Conservation (phyloP, 1,140 invertebrate species). For the Leguminivora glycinivorella region DNA sequence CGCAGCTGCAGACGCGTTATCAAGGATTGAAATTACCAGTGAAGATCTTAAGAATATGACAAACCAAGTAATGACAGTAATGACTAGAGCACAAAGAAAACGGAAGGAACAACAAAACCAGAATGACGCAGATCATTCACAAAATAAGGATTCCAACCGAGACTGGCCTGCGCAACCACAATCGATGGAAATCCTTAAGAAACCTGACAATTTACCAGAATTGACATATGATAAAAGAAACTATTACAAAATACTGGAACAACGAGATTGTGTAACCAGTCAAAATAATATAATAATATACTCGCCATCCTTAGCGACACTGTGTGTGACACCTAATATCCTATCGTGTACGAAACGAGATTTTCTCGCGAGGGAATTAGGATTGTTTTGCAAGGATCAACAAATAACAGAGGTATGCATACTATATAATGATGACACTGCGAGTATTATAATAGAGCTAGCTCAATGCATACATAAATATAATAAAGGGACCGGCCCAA, state of each 20-base stretch:
- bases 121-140: not conserved
- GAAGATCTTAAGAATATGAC: conserved; percentile 38
- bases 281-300: conserved; percentile 1
- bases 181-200: not conserved
- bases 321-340: not conserved
- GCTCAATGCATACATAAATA: conserved; percentile 22
- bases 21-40: conserved; percentile 12
- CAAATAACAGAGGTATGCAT: not conserved
- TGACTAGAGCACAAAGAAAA: not conserved
- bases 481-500: not conserved
- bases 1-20: conserved; percentile 39
- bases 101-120: not conserved
- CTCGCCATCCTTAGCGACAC: not conserved
- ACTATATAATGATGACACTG: not conserved
- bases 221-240: not conserved
- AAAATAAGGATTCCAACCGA: not conserved
- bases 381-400: not conserved
- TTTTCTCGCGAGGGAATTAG: not conserved
- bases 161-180: not conserved
- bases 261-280: not conserved
- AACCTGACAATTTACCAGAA: not conserved
- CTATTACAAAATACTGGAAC: not conserved
- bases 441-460: conserved; percentile 19
- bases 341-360: not conserved
- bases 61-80: conserved; percentile 5